Evolutionary conservation across 1,140 invertebrate species (phyloP).

Genomic region (Cylas formicarius): DNA sequence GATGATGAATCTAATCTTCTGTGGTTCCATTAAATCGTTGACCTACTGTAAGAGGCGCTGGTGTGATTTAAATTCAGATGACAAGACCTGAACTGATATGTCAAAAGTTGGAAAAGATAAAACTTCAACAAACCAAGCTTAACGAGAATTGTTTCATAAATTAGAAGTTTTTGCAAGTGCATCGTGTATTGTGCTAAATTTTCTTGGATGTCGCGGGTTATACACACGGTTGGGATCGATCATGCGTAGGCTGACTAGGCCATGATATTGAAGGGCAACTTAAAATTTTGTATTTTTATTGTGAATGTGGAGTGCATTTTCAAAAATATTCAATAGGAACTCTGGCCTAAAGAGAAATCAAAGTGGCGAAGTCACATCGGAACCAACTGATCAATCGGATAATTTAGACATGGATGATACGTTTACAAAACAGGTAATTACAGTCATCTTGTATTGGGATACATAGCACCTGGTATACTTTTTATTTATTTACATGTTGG

Average conservation of each 20-base stretch:
- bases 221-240: not conserved
- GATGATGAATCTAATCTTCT: too few relatives aligned
- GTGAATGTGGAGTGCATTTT: constrained; percentile 36
- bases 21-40: too few relatives aligned
- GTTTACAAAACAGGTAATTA: constrained; percentile 28
- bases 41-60: too few relatives aligned
- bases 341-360: constrained; percentile 18
- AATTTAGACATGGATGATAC: constrained; percentile 25
- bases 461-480: not conserved
- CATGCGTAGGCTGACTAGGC: constrained; percentile 30
- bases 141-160: constrained; percentile 2
- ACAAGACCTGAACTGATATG: constrained; percentile 14
- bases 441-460: not conserved
- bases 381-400: constrained; percentile 23
- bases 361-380: constrained; percentile 19
- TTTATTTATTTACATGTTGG: not conserved
- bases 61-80: too few relatives aligned
- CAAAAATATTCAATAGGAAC: constrained; percentile 33
- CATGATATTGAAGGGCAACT: constrained; percentile 30
- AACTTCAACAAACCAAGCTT: constrained; percentile 2
- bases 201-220: not conserved
- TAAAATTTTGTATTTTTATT: constrained; percentile 19
- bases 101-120: constrained; percentile 9
- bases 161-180: not conserved
- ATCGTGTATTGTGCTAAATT: not conserved